Base-by-base conservation (phyloP, 2,888 invertebrate species). In the Hypselothyrea guttata region DNA sequence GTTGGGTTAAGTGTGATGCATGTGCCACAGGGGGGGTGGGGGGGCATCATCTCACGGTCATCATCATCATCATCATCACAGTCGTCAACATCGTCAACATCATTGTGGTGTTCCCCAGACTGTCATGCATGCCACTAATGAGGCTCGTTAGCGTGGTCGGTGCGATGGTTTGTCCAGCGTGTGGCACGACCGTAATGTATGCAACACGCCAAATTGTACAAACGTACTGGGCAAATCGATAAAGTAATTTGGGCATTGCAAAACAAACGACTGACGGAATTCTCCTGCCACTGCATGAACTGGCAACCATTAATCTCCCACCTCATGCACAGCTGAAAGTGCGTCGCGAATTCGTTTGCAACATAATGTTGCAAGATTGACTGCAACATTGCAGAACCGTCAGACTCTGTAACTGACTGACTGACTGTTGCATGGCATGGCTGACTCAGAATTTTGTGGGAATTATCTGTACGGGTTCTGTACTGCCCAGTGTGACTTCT, bases 131-230 rank as follows among this genome's bases (percentile, higher is more conserved):
- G 75, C 75, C 84, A 81, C 84, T 82, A 82, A 82, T 82, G 84
- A 82, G 81, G 71, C 81, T 84, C 81, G 81, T 82, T 82, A 81
- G 77, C 72, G 77, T 69, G 82, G 71, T 71, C 63, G 65, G 51
- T 48, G 44, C 33, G 27, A 31, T 33, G 48, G 30, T 35, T 22
- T 37, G 28, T 16, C 38, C 5, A n/a, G 18, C 16, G 16, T 16
- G 18, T 16, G 11, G 16, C 16, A n/a, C 1, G 38, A 38, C 45
- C 51, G 22, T 76, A 83, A 79, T 83, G 77, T 76, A 79, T 83
- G 79, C 81, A 81, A 68, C 63, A 74, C 74, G 61, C 74, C 83
- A 66, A 86, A 85, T 85, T 87, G 84, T 84, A 75, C 78, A 71
- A 73, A 75, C 70, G 82, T 65, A 79, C 73, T 77, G 75, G 57